Conservation (phyloP, 1,140 invertebrate genomes). For the Macrostomum lignano region DNA sequence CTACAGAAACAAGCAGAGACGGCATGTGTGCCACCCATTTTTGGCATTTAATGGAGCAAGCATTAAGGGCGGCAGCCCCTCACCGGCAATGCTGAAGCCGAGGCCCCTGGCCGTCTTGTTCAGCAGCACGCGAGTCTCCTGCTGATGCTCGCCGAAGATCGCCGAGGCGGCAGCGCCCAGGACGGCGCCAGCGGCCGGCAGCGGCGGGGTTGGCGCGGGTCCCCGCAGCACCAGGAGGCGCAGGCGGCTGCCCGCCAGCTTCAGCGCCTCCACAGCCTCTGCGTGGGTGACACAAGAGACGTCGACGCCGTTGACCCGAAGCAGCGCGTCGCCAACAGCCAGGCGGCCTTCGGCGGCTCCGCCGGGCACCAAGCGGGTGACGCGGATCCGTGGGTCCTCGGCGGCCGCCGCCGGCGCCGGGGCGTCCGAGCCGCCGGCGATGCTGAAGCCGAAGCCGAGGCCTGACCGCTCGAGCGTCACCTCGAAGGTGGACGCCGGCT, state of each 20-base stretch:
- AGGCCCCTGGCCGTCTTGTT: too few species aligned
- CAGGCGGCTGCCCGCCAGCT: slow-evolving; percentile 49
- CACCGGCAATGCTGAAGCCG: slow-evolving; percentile 88
- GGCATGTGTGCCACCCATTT: too few species aligned
- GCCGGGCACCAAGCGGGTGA: slow-evolving; percentile 86
- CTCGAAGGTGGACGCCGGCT: too few species aligned
- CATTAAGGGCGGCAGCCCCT: too few species aligned
- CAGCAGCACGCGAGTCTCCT: slow-evolving; percentile 5
- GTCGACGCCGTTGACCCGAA: slow-evolving; percentile 51
- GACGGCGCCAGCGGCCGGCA: slow-evolving; percentile 6
- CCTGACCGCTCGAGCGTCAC: too few species aligned
- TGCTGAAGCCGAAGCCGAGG: slow-evolving; percentile 32
- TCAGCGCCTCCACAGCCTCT: slow-evolving; percentile 70
- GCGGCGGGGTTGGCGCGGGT: background rate
- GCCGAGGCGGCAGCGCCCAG: too few species aligned
- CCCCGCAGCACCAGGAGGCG: background rate
- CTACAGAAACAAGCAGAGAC: too few species aligned
- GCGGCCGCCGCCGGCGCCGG: slow-evolving; percentile 29
- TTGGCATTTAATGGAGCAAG: too few species aligned
- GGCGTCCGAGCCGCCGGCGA: slow-evolving; percentile 30
- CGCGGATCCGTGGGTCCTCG: slow-evolving; percentile 53
- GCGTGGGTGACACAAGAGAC: slow-evolving; percentile 70
- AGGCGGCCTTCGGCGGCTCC: slow-evolving; percentile 77
- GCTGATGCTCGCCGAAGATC: slow-evolving; percentile 6
- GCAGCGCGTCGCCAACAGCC: background rate